phyloP scores from a whole-genome alignment of 2,888 invertebrate species.

The Labia minor region DNA sequence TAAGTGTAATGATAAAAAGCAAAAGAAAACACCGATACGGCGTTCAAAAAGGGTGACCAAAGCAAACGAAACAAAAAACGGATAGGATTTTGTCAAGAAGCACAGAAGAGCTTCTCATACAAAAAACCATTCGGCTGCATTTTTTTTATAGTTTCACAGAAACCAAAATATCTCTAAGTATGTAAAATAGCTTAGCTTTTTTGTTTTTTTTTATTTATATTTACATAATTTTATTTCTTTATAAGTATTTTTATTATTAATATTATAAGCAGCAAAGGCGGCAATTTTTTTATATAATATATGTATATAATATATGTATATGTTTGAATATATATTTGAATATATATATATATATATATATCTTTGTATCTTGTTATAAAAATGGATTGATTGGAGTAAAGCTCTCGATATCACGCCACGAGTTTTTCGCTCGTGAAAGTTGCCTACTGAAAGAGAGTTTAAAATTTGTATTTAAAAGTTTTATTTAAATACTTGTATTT shows the following conservation, averaged over 20 bases:
- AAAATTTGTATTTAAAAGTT: not conserved
- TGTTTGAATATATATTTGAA: no score
- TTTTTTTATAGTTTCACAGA: not conserved
- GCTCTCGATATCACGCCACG: conserved; percentile 7
- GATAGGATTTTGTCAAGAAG: not conserved
- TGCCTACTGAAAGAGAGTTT: conserved; percentile 5
- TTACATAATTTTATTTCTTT: no score
- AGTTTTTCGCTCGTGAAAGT: not conserved
- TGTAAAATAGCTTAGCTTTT: conserved; percentile 2
- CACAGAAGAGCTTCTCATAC: not conserved
- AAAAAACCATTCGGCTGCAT: not conserved
- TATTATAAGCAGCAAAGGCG: conserved; percentile 4
- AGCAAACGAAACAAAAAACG: not conserved
- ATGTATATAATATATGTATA: not conserved
- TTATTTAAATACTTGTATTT: not conserved
- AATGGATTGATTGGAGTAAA: not conserved
- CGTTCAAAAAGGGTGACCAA: not conserved
- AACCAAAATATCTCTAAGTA: conserved; percentile 1
- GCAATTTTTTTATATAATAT: conserved; percentile 7
- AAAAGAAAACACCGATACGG: not conserved
- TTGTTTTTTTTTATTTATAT: not conserved
- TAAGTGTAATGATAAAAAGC: not conserved
- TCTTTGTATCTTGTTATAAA: not conserved
- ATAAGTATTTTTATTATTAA: not conserved
- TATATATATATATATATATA: no score